Evolutionary conservation across 2,797 vertebrate species (phyloP), one percentile per base, ranked within the genome.

Genomic region (Crenichthys baileyi): DNA sequence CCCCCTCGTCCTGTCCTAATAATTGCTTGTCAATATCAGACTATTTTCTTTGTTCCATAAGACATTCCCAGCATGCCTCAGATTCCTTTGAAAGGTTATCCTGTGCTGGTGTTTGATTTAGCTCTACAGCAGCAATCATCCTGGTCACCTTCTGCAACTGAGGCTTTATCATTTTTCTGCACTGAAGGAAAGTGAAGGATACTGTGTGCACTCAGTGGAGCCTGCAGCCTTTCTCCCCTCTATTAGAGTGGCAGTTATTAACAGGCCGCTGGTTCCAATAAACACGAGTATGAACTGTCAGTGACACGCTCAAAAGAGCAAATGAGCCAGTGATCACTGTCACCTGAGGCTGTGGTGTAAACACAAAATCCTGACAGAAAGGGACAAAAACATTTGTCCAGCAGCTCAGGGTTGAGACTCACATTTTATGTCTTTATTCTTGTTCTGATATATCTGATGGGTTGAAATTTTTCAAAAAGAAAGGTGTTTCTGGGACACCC

Each of bases 181-280:
- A 88, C 70, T 82, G 85, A 87, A 84, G 80, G 79, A 50, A 80
- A 76, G 86, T 78, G 83, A 88, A 73, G 81, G 70, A 82, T 89
- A 75, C 76, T 48, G 78, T 65, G 80, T 84, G 76, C 81, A 88
- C 85, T 24, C 84, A 61, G 82, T 58, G 74, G 73, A 88, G 88
- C 86, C 87, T 85, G 77, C 81, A 80, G 88, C 86, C 79, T 79
- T 83, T 83, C 67, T 80, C 81, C 79, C 82, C 70, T 68, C 71
- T 74, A 80, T 89, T 83, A 84, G 51, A 90, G 88, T 73, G 51
- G 75, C 82, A 80, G 86, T 87, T 90, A 92, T 90, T 88, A 92
- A 87, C 87, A 83, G 79, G 87, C 82, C n/a, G 13, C 83, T 79
- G 75, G 70, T 85, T 79, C 79, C 87, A 87, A 86, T 87, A 86